These are phyloP conservation scores for Ernsta delagoae DNA, from an alignment of 2,888 invertebrate species.

Conservation along the genomic window DNA sequence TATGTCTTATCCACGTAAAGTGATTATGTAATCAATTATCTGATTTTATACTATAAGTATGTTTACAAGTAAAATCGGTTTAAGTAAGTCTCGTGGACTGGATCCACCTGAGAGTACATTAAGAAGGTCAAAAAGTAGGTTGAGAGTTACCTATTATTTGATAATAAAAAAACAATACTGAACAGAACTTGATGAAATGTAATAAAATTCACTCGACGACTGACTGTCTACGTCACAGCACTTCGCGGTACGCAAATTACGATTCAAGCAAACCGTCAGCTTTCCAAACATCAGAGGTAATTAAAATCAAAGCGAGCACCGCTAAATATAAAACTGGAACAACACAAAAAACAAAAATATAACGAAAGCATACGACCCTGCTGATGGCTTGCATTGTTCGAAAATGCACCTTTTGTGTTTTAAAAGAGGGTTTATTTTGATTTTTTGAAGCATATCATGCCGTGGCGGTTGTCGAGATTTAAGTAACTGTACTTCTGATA, in stretches of 20 bases:
- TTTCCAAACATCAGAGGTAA: constrained; percentile 39
- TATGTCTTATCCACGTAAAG: too few relatives aligned
- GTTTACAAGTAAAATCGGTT: too few relatives aligned
- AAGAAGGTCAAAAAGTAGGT: too few relatives aligned
- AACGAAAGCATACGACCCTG: constrained; percentile 36
- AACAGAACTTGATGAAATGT: constrained; percentile 1
- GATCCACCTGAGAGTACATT: too few relatives aligned
- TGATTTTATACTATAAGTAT: too few relatives aligned
- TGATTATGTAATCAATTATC: too few relatives aligned
- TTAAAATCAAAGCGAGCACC: constrained; percentile 43
- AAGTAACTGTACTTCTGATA: constrained; percentile 45
- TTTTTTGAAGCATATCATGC: constrained; percentile 29
- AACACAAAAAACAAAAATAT: constrained; percentile 38
- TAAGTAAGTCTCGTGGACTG: too few relatives aligned
- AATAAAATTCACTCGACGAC: background rate
- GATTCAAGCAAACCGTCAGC: constrained; percentile 32
- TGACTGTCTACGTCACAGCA: constrained; percentile 17
- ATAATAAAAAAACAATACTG: background rate
- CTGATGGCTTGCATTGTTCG: constrained; percentile 24
- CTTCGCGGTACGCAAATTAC: constrained; percentile 18
- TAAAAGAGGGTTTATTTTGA: constrained; percentile 21
- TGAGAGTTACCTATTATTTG: too few relatives aligned
- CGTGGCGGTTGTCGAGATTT: constrained; percentile 46
- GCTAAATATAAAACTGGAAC: constrained; percentile 46
- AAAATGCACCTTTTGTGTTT: constrained; percentile 38